These are phyloP conservation scores for Dryoscopus gambensis DNA, from an alignment of 2,113 vertebrate species.

Conservation along the genomic window DNA sequence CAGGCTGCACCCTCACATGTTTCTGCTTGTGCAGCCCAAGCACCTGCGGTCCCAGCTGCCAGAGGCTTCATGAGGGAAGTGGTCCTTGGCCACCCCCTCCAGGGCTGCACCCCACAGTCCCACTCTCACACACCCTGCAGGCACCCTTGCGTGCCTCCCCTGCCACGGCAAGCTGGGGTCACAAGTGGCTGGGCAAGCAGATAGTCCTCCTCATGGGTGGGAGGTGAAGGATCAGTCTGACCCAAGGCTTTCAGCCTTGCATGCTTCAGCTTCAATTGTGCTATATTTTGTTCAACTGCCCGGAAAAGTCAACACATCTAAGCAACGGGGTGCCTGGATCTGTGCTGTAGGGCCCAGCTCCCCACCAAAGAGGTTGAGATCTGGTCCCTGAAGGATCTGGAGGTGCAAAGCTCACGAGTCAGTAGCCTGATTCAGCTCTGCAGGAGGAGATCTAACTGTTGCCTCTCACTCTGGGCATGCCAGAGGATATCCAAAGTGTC, in stretches of 20 bases:
- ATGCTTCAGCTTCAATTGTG: not conserved
- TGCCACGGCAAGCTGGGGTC: accelerated
- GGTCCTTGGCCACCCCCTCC: not conserved
- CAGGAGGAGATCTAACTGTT: not conserved
- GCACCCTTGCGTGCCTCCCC: not conserved
- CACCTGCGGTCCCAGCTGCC: not conserved
- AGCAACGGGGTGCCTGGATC: accelerated
- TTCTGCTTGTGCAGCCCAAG: not conserved
- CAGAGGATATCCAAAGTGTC: not conserved
- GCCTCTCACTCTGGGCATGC: not conserved
- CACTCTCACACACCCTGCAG: accelerated
- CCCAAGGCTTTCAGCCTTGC: not conserved
- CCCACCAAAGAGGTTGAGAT: not conserved
- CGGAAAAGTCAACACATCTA: not conserved
- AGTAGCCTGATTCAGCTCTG: not conserved
- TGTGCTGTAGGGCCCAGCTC: not conserved
- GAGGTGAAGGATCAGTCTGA: not conserved
- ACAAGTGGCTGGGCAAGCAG: not conserved
- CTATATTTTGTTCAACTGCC: accelerated
- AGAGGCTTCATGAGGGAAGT: not conserved
- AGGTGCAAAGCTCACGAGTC: not conserved
- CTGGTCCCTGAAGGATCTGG: not conserved
- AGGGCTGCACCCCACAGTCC: accelerated
- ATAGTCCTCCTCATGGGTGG: not conserved
- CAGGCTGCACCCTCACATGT: not conserved